Conservation (phyloP, 2,113 vertebrate species). For the Tragelaphus scriptus region DNA sequence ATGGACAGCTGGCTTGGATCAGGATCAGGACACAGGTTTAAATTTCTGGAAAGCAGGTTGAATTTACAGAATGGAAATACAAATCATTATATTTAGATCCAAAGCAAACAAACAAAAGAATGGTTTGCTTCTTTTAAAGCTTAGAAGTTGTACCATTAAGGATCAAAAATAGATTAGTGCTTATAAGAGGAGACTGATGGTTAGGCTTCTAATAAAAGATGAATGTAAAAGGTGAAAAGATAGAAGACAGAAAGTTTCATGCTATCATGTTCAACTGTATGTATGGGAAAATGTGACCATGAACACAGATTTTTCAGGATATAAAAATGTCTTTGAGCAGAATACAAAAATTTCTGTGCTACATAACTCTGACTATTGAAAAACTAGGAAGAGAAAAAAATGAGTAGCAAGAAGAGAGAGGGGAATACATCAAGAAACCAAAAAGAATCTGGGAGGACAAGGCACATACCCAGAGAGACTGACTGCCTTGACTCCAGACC, state of each 20-base stretch:
- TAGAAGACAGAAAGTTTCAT: background rate
- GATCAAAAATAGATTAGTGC: background rate
- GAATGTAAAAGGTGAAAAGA: background rate
- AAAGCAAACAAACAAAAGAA: background rate
- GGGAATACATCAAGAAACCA: background rate
- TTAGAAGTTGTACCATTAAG: background rate
- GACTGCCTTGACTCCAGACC: background rate
- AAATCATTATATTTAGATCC: conserved; percentile 33
- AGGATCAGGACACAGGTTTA: conserved; percentile 18
- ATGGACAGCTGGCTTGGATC: background rate
- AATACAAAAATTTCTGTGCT: background rate
- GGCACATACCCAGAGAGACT: background rate
- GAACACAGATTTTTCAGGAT: background rate
- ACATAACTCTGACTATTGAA: background rate
- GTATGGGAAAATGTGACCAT: background rate
- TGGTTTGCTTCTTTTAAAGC: background rate
- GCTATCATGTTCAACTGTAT: background rate
- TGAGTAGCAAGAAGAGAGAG: background rate
- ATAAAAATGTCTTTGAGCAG: background rate
- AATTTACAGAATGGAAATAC: background rate
- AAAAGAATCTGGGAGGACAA: background rate
- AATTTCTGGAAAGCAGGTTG: conserved; percentile 8
- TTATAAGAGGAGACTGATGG: background rate
- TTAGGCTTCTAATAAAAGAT: background rate
- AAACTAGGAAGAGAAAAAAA: background rate